Evolutionary conservation across 2,113 vertebrate species (phyloP), one percentile per base, ranked within the genome.

Genomic region (Nicator chloris): DNA sequence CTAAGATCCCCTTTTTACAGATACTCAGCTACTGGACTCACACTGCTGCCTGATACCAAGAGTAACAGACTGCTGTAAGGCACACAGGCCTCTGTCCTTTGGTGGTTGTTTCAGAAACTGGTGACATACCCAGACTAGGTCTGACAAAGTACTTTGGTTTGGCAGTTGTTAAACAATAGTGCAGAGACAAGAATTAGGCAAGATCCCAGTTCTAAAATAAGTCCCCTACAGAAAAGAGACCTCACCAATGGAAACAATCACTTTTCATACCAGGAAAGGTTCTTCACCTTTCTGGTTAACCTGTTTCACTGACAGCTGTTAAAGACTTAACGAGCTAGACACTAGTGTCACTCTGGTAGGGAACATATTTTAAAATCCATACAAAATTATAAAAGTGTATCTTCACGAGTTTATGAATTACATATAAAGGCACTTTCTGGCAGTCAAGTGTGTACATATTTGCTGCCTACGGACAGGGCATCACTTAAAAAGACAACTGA

Each of bases 371-470:
- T 83, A 76, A 90, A 88, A 91, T 79, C 49, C 72, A 72, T 78
- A 95, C 21, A 79, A 82, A 88, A 83, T 90, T 79, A 84, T 44
- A 57, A 64, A 92, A 94, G 60, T 71, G 22, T 93, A 90, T 81
- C 26, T 79, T 93, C 40, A 76, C 1, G 5, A 86, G 69, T 94
- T 95, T 57, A 95, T 93, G 72, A 95, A 95, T 96, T 93, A 86
- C 93, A 88, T 94, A 95, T 68, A 86, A 95, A 97, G 95, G 90
- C 94, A 96, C 82, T 82, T 96, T 59, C 57, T 93, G 94, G 93
- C 80, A 96, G 82, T 82, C 86, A 93, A 86, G 47, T 68, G 44
- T 81, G 57, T 73, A 86, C 78, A 42, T 59, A 93, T 90, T 60
- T 93, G 86, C 92, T 81, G 82, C 60, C 95, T 56, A 75, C 88